phyloP scores from a whole-genome alignment of 1,140 invertebrate genomes.

The Drosophila kepulauana region DNA sequence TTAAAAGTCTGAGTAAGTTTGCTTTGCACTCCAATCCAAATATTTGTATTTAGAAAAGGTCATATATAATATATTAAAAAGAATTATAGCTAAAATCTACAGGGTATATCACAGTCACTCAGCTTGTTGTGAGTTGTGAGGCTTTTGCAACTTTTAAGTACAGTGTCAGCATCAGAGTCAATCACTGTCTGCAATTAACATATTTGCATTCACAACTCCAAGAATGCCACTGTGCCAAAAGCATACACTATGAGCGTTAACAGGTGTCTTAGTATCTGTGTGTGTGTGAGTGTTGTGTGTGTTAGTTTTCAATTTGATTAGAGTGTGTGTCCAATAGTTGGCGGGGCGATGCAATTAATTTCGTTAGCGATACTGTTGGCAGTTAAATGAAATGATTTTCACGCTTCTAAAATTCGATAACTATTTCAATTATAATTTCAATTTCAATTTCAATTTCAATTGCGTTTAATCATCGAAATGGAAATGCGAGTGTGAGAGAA shows the following conservation, averaged over 20 bases:
- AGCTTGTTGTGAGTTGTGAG: too few relatives aligned
- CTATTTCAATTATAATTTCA: constrained; percentile 18
- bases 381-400: constrained; percentile 34
- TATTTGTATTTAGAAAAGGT: too few relatives aligned
- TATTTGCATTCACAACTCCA: neutral
- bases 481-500: constrained; percentile 35
- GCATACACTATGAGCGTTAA: neutral
- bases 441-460: constrained; percentile 14
- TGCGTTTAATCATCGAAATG: constrained; percentile 53
- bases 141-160: too few relatives aligned
- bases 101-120: too few relatives aligned
- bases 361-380: constrained; percentile 12
- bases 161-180: too few relatives aligned
- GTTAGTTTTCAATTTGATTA: constrained; percentile 26
- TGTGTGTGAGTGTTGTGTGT: neutral
- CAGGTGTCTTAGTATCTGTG: neutral
- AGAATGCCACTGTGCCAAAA: neutral
- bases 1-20: too few relatives aligned
- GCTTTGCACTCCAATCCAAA: too few relatives aligned
- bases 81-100: too few relatives aligned
- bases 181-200: neutral
- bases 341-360: constrained; percentile 48
- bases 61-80: too few relatives aligned
- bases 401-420: constrained; percentile 13
- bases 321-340: constrained; percentile 23